Conservation (phyloP, 2,113 vertebrate genomes). For the Craseonycteris thonglongyai region DNA sequence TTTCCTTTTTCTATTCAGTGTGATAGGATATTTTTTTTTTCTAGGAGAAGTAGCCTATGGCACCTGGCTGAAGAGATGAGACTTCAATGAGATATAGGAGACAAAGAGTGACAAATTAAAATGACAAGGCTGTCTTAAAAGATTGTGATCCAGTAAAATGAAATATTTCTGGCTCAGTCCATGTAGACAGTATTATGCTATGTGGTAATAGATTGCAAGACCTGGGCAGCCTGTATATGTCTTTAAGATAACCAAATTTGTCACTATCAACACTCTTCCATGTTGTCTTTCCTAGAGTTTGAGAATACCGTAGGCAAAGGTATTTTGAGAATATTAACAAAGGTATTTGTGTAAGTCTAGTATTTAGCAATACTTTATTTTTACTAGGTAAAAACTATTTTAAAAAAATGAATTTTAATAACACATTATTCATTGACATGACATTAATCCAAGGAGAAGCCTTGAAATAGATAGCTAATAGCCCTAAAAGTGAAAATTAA, state of each 20-base stretch:
- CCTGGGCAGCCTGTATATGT: slow-evolving; percentile 64
- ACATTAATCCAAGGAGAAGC: slow-evolving; percentile 47
- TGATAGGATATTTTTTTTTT: slow-evolving; percentile 72
- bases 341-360: slow-evolving; percentile 22
- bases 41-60: slow-evolving; percentile 76
- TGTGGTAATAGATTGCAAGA: slow-evolving; percentile 70
- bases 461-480: not conserved
- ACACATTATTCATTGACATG: not conserved
- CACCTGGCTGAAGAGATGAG: slow-evolving; percentile 73
- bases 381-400: not conserved
- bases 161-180: slow-evolving; percentile 79
- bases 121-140: slow-evolving; percentile 82
- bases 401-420: not conserved
- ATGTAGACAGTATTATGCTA: slow-evolving; percentile 70
- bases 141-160: slow-evolving; percentile 80
- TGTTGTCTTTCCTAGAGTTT: slow-evolving; percentile 55
- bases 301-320: too few species aligned
- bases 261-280: slow-evolving; percentile 52
- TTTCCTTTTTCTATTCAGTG: slow-evolving; percentile 73
- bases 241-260: slow-evolving; percentile 73
- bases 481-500: not conserved
- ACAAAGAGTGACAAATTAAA: slow-evolving; percentile 84
- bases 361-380: not conserved
- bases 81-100: slow-evolving; percentile 60
- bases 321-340: slow-evolving; percentile 35